phyloP scores from a whole-genome alignment of 35 echinoderm and acorn worm species.

The Ophiothrix spiculata region DNA sequence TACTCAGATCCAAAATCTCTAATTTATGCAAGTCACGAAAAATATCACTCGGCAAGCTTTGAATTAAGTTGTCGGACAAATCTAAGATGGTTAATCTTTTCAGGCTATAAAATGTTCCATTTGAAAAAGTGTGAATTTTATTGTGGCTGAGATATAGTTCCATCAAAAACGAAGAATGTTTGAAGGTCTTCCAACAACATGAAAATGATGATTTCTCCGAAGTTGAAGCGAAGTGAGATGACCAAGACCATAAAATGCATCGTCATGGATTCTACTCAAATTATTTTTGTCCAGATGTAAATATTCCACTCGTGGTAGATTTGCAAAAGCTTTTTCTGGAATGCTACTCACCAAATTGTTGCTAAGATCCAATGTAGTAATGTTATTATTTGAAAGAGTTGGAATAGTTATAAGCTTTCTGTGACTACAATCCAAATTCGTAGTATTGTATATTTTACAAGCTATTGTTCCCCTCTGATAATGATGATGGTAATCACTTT shows the following conservation, averaged over 20 bases:
- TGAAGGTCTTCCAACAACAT: neutral
- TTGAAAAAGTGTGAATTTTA: neutral
- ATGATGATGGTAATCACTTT: no score
- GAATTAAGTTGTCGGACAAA: neutral
- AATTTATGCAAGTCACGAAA: neutral
- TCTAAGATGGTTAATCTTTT: neutral
- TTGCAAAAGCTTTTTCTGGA: neutral
- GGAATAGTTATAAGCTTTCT: neutral
- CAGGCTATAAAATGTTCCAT: neutral
- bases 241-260: neutral
- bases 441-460: neutral
- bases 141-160: neutral
- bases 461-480: neutral
- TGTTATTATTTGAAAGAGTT: neutral
- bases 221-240: neutral
- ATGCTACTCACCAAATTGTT: neutral
- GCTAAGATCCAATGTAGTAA: neutral
- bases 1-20: neutral
- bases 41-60: neutral
- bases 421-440: neutral
- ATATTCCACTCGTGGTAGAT: neutral
- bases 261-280: neutral
- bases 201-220: neutral
- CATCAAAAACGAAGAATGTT: neutral
- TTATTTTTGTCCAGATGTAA: neutral